Conservation (phyloP, 2,113 vertebrate genomes). For the Oxyura jamaicensis region DNA sequence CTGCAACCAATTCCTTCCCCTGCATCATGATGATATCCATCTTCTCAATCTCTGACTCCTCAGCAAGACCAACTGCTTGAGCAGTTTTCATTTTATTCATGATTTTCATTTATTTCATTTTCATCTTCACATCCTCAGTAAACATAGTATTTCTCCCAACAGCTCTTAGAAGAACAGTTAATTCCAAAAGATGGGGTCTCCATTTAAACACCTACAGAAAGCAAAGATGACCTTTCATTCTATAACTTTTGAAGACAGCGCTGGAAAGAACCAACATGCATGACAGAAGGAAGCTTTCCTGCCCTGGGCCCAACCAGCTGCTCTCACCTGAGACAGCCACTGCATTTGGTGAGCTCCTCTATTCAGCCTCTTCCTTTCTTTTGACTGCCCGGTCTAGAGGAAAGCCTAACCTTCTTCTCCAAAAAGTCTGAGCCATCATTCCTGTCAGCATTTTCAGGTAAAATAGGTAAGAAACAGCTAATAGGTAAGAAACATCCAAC, state of each 20-base stretch:
- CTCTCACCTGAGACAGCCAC: neutral
- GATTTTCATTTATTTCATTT: neutral
- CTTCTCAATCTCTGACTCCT: neutral
- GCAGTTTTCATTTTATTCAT: neutral
- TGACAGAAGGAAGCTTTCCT: neutral
- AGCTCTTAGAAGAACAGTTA: neutral
- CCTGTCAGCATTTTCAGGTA: neutral
- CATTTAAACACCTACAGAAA: neutral
- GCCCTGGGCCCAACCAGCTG: neutral
- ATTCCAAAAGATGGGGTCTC: neutral
- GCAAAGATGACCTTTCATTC: neutral
- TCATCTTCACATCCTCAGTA: neutral
- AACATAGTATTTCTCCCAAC: neutral
- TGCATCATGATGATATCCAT: neutral
- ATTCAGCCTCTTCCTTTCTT: neutral
- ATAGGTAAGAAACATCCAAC: constrained; percentile 16
- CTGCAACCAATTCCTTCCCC: neutral
- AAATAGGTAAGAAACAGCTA: constrained; percentile 29
- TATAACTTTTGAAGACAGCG: neutral
- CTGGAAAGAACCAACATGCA: neutral
- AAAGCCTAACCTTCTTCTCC: neutral
- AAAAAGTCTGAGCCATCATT: neutral
- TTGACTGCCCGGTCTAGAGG: neutral
- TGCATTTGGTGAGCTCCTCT: neutral
- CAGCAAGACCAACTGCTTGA: neutral